phyloP scores from a whole-genome alignment of 2,888 invertebrate genomes.

The Drosophila kanekoi region DNA sequence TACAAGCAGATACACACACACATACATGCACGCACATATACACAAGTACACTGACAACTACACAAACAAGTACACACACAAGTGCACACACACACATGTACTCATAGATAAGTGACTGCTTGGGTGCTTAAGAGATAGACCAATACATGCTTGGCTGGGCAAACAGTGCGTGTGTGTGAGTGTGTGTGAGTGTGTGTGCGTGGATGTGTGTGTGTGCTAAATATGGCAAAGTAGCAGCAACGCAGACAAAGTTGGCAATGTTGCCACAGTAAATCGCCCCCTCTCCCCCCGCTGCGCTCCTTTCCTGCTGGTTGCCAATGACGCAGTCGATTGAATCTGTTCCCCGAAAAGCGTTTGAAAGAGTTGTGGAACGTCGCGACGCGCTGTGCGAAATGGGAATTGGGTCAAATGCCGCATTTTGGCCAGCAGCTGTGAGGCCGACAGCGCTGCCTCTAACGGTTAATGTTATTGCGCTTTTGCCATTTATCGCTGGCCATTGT shows the following conservation, averaged over 20 bases:
- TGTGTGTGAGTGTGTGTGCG: not conserved
- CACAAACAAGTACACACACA: conserved; percentile 5
- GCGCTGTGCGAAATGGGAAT: conserved; percentile 47
- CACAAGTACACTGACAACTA: conserved; percentile 5
- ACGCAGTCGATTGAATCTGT: conserved; percentile 73
- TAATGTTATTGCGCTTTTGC: conserved; percentile 78
- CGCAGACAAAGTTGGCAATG: conserved; percentile 59
- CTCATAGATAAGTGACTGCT: conserved; percentile 67
- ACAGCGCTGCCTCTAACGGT: conserved; percentile 70
- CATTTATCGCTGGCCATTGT: conserved; percentile 62
- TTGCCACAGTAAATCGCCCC: conserved; percentile 17
- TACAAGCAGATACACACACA: conserved; percentile 42
- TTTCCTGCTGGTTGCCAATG: conserved; percentile 38
- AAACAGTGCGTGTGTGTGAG: conserved; percentile 49
- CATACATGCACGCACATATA: conserved; percentile 7
- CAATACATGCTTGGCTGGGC: conserved; percentile 47
- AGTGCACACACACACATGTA: conserved; percentile 21
- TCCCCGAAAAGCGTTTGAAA: conserved; percentile 51
- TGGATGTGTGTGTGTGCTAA: conserved; percentile 45
- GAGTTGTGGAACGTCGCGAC: conserved; percentile 46
- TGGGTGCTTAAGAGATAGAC: conserved; percentile 72
- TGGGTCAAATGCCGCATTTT: conserved; percentile 76
- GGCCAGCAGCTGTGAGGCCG: conserved; percentile 54
- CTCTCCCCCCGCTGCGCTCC: not conserved
- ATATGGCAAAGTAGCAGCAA: conserved; percentile 44